Evolutionary conservation across 2,888 invertebrate genomes (phyloP).

Genomic region (Xestia rhomboidea): DNA sequence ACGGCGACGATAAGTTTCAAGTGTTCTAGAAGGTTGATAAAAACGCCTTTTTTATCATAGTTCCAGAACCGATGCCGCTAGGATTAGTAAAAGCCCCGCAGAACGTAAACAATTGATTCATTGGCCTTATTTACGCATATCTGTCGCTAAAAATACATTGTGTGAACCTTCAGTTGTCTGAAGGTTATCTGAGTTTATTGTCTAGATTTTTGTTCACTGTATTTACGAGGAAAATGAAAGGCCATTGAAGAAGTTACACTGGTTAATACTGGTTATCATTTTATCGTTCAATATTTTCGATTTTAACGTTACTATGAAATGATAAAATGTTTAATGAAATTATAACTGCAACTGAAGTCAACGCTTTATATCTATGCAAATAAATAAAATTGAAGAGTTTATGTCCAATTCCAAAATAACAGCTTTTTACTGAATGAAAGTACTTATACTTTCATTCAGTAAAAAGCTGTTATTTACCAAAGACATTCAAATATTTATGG

Average conservation of each 20-base stretch:
- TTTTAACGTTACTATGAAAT: conserved; percentile 29
- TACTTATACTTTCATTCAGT: too few species aligned
- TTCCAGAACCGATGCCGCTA: background rate
- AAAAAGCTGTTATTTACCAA: too few species aligned
- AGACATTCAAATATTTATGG: too few species aligned
- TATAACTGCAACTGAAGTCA: conserved; percentile 6
- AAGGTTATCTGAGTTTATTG: conserved; percentile 56
- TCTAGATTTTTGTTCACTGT: conserved; percentile 18
- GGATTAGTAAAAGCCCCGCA: conserved; percentile 7
- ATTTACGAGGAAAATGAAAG: background rate
- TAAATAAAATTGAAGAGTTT: too few species aligned
- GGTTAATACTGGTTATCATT: conserved; percentile 2
- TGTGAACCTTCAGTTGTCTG: conserved; percentile 8
- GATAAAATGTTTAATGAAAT: conserved; percentile 27
- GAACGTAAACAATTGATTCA: conserved; percentile 26
- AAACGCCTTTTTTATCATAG: background rate
- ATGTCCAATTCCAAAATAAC: too few species aligned
- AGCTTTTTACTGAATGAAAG: too few species aligned
- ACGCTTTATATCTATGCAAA: background rate
- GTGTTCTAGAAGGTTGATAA: background rate
- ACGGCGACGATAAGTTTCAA: background rate
- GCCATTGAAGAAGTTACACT: conserved; percentile 1
- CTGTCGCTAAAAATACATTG: conserved; percentile 27
- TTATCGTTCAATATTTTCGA: conserved; percentile 21
- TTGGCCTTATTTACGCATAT: conserved; percentile 16